Evolutionary conservation across 2,113 vertebrate species (phyloP).

Genomic region (Sula dactylatra): DNA sequence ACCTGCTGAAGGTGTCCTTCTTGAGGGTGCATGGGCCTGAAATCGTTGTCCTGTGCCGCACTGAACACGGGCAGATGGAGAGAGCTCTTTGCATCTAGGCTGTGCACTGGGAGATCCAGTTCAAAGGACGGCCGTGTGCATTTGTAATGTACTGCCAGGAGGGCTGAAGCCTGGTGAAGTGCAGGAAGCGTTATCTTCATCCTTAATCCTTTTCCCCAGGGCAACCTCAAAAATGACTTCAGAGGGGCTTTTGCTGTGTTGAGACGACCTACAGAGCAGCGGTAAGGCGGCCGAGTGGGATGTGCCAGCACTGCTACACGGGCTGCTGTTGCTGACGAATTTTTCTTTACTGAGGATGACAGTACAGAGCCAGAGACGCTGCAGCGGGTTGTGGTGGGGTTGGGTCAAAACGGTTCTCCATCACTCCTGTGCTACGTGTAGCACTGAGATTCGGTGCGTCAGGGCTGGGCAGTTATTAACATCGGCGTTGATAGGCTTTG

Average conservation of each 20-base stretch:
- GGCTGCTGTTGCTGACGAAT: not conserved
- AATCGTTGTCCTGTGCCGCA: too few relatives aligned
- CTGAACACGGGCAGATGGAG: not conserved
- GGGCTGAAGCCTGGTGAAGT: not conserved
- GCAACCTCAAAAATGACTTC: not conserved
- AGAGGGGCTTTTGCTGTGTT: not conserved
- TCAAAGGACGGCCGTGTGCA: fast-evolving
- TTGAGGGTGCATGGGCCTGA: not conserved
- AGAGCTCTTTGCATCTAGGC: not conserved
- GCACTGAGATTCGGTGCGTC: not conserved
- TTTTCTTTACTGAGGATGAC: not conserved
- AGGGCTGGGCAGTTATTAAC: not conserved
- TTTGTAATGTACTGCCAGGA: not conserved
- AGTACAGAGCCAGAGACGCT: not conserved
- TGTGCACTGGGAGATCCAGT: not conserved
- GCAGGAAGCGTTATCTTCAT: not conserved
- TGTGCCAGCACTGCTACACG: not conserved
- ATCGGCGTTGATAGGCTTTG: not conserved
- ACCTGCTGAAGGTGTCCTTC: not conserved
- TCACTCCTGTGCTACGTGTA: not conserved
- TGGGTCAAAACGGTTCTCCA: not conserved
- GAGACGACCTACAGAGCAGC: not conserved
- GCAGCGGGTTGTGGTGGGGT: too few relatives aligned
- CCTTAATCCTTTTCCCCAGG: not conserved
- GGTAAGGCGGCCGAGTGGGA: fast-evolving